Percentiles rank a stretch among this genome's conserved stretches.
Conservation (phyloP, 2,888 invertebrate genomes). For the Lamproptera curius region DNA sequence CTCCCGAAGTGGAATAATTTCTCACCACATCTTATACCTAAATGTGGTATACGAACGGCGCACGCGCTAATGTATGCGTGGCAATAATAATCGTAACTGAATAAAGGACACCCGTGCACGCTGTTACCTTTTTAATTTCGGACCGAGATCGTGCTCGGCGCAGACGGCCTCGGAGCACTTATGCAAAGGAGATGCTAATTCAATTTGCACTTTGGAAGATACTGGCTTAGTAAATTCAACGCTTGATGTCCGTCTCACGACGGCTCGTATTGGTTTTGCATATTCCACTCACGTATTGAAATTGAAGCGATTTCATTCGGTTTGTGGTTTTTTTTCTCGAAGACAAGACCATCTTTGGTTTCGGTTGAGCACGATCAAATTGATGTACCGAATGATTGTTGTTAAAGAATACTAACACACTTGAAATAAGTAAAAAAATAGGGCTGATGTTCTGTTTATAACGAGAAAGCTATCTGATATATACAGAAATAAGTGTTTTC, state of each 20-base stretch:
- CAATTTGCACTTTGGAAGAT: conserved; percentile 58
- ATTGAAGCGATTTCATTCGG: too few relatives aligned
- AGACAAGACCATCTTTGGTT: too few relatives aligned
- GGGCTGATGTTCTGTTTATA: too few relatives aligned
- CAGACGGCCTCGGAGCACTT: conserved; percentile 49
- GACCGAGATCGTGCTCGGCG: conserved; percentile 42
- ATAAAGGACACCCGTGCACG: conserved; percentile 57
- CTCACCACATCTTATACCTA: conserved; percentile 38
- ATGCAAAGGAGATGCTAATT: conserved; percentile 69
- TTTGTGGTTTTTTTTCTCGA: too few relatives aligned
- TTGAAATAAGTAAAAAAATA: too few relatives aligned
- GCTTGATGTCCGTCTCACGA: conserved; percentile 14
- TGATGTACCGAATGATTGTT: too few relatives aligned
- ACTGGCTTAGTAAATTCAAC: conserved; percentile 29
- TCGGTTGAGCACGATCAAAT: too few relatives aligned
- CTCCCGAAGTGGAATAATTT: conserved; percentile 30
- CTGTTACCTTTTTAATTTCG: conserved; percentile 69
- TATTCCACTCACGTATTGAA: background rate
- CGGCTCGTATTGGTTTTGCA: conserved; percentile 13
- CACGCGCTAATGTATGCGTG: conserved; percentile 42
- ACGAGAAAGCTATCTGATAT: too few relatives aligned
- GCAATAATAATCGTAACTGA: conserved; percentile 67
- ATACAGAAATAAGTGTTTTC: too few relatives aligned
- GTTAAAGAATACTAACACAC: too few relatives aligned
- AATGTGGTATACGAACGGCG: conserved; percentile 45